phyloP scores from a whole-genome alignment of 2,797 vertebrate species.

The Prunella strophiata region DNA sequence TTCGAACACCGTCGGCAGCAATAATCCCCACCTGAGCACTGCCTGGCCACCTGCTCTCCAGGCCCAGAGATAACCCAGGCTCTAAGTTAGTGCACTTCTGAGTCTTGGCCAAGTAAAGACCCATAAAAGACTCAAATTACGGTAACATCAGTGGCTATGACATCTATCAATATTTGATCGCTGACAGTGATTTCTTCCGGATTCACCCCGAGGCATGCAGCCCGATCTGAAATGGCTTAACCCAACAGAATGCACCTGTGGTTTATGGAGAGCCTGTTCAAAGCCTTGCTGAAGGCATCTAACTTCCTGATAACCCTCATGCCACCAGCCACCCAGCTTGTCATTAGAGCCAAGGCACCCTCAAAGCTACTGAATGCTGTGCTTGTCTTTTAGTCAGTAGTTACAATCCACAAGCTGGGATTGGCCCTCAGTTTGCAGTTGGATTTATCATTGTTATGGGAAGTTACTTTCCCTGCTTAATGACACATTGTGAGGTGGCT shows the following conservation, averaged over 20 bases:
- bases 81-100: conserved; percentile 50
- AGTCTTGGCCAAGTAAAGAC: conserved; percentile 56
- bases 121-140: conserved; percentile 77
- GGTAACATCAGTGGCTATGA: conserved; percentile 18
- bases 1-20: conserved; percentile 37
- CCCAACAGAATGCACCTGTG: neutral
- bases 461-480: neutral
- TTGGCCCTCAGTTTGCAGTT: neutral
- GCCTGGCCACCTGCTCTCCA: conserved; percentile 74
- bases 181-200: conserved; percentile 38
- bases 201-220: conserved; percentile 39
- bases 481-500: neutral
- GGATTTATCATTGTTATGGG: neutral
- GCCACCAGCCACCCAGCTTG: neutral
- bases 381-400: neutral
- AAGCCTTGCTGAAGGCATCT: neutral
- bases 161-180: conserved; percentile 61
- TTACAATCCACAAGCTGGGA: neutral
- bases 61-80: conserved; percentile 72
- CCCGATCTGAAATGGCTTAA: conserved; percentile 19
- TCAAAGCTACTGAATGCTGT: neutral
- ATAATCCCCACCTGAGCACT: conserved; percentile 70
- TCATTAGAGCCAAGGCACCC: neutral
- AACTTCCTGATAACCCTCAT: neutral
- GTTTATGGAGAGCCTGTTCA: neutral